A percentile compares a stretch with the other conserved stretches of the same genome.
These are phyloP conservation scores for Eledona agricola DNA, from an alignment of 2,888 invertebrate genomes.

Conservation along the genomic window DNA sequence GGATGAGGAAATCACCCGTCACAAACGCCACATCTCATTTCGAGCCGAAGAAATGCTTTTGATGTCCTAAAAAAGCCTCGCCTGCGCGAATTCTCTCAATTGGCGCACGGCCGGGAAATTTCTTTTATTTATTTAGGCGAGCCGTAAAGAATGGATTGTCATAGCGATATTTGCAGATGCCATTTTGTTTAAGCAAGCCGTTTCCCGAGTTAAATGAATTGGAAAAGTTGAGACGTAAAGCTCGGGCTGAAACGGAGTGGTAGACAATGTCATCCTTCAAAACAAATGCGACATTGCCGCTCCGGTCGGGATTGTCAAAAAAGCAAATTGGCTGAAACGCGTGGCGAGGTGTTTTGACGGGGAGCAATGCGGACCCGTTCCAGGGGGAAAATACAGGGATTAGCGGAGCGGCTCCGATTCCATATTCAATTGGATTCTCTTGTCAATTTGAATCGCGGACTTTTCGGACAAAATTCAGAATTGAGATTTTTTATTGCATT, in stretches of 20 bases:
- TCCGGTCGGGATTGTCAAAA: conserved; percentile 43
- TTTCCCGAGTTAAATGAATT: conserved; percentile 48
- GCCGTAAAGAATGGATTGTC: conserved; percentile 41
- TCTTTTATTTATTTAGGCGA: conserved; percentile 35
- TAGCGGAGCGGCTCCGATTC: conserved; percentile 11
- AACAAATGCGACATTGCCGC: conserved; percentile 43
- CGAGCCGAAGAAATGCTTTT: conserved; percentile 11
- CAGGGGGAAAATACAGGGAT: conserved; percentile 26
- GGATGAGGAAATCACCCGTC: conserved; percentile 1
- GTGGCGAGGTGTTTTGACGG: conserved; percentile 42
- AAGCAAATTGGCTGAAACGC: conserved; percentile 44
- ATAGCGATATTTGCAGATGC: conserved; percentile 43
- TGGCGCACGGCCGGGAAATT: conserved; percentile 8
- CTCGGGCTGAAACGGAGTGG: conserved; percentile 39
- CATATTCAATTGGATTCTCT: conserved; percentile 18
- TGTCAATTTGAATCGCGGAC: conserved; percentile 1
- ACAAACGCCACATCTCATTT: conserved; percentile 11
- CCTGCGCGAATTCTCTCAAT: conserved; percentile 2
- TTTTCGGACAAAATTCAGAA: no score
- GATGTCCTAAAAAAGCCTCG: conserved; percentile 5
- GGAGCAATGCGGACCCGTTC: no score
- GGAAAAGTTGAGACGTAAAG: conserved; percentile 47
- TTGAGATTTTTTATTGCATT: conserved; percentile 14
- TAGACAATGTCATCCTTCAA: conserved; percentile 44
- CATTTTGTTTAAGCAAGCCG: conserved; percentile 42